Evolutionary conservation across 2,113 vertebrate species (phyloP).

Genomic region (Empidonax traillii): DNA sequence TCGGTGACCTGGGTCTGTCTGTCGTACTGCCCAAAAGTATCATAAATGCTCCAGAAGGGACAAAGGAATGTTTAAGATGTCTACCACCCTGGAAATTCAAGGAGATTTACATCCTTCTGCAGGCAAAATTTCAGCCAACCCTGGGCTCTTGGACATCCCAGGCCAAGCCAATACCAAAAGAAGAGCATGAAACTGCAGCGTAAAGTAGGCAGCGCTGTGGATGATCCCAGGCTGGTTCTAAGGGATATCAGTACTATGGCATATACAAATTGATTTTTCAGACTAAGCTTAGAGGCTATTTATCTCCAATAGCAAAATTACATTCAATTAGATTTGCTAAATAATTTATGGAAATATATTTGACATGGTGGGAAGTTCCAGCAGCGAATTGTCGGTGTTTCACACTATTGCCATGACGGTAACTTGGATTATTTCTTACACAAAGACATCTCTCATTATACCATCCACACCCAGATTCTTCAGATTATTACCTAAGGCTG

Average conservation of each 20-base stretch:
- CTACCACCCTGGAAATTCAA: background rate
- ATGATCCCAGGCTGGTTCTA: background rate
- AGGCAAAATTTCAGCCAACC: background rate
- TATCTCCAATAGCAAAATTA: slow-evolving; percentile 44
- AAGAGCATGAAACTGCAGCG: background rate
- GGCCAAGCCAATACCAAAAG: background rate
- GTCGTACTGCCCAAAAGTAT: background rate
- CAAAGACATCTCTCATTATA: background rate
- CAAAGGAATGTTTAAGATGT: background rate
- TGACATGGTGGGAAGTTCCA: background rate
- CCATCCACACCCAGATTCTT: background rate
- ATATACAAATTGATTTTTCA: slow-evolving; percentile 19
- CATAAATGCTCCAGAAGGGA: background rate
- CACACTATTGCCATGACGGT: background rate
- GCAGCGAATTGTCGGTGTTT: background rate
- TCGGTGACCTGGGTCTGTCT: rapidly evolving
- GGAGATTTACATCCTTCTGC: background rate
- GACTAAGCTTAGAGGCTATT: background rate
- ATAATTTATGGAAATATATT: slow-evolving; percentile 38
- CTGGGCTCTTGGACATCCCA: background rate
- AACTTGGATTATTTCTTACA: background rate
- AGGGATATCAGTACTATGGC: background rate
- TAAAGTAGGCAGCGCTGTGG: background rate
- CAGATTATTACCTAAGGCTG: background rate
- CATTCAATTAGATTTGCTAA: slow-evolving; percentile 44